These are phyloP conservation scores for Eubasilissa splendida DNA, from an alignment of 2,888 invertebrate species.

Conservation along the genomic window DNA sequence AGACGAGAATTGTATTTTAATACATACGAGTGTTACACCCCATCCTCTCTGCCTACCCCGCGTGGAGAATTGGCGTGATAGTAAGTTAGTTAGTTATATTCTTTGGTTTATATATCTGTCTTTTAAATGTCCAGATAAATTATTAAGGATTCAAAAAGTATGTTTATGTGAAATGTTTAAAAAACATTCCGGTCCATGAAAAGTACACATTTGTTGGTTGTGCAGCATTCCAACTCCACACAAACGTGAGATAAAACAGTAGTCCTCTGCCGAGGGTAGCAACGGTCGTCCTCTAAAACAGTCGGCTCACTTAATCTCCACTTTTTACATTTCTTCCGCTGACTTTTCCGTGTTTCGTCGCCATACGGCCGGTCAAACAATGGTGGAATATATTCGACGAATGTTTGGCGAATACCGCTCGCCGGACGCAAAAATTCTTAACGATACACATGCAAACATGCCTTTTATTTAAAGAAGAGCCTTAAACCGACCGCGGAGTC, in stretches of 20 bases:
- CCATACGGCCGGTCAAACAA: conserved; percentile 24
- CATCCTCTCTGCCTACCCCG: too few relatives aligned
- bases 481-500: conserved; percentile 22
- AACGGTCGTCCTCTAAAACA: background rate
- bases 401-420: conserved; percentile 18
- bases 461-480: conserved; percentile 28
- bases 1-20: too few relatives aligned
- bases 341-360: conserved; percentile 40
- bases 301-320: conserved; percentile 9
- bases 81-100: too few relatives aligned
- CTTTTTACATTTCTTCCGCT: conserved; percentile 25
- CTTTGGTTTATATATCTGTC: too few relatives aligned
- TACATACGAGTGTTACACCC: too few relatives aligned
- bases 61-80: too few relatives aligned
- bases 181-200: too few relatives aligned
- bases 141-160: too few relatives aligned
- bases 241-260: conserved; percentile 14
- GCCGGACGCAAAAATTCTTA: conserved; percentile 15
- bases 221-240: background rate
- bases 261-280: background rate
- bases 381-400: conserved; percentile 40
- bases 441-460: conserved; percentile 36
- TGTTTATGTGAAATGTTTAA: too few relatives aligned
- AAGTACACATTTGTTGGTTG: too few relatives aligned
- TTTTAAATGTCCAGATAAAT: too few relatives aligned